Conservation (phyloP, 1,140 invertebrate species). For the Mercenaria mercenaria region DNA sequence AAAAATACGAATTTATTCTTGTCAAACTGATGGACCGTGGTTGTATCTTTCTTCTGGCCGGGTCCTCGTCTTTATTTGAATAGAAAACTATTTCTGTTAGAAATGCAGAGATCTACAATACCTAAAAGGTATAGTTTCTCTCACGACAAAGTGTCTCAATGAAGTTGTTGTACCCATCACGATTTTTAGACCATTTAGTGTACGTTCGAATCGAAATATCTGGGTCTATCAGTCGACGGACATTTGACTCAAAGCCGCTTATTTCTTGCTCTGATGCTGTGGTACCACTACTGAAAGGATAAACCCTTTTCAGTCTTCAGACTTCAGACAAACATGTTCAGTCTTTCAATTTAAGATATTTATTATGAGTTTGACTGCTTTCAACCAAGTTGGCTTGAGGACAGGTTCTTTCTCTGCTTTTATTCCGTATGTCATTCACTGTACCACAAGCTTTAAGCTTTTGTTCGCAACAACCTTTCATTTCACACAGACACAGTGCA, state of each 20-base stretch:
- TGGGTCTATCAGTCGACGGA: background rate
- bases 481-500: constrained; percentile 30
- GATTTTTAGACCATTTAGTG: constrained; percentile 39
- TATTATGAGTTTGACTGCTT: background rate
- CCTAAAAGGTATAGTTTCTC: constrained; percentile 64
- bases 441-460: constrained; percentile 12
- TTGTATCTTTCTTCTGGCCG: too few relatives aligned
- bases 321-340: too few relatives aligned
- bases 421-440: constrained; percentile 58
- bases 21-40: too few relatives aligned
- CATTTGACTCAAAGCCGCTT: constrained; percentile 19
- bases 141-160: constrained; percentile 50
- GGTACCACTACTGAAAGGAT: background rate
- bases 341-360: background rate
- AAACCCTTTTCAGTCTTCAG: background rate
- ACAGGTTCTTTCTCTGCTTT: constrained; percentile 28
- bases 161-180: constrained; percentile 3
- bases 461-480: constrained; percentile 26
- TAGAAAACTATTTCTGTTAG: too few relatives aligned
- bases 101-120: too few relatives aligned
- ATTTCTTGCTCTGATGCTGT: constrained; percentile 48
- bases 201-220: constrained; percentile 27
- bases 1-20: too few relatives aligned
- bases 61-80: too few relatives aligned
- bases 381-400: background rate